Conservation (phyloP, 37 sponge, comb jelly and placozoan genomes). For the Theonella swinhoei region DNA sequence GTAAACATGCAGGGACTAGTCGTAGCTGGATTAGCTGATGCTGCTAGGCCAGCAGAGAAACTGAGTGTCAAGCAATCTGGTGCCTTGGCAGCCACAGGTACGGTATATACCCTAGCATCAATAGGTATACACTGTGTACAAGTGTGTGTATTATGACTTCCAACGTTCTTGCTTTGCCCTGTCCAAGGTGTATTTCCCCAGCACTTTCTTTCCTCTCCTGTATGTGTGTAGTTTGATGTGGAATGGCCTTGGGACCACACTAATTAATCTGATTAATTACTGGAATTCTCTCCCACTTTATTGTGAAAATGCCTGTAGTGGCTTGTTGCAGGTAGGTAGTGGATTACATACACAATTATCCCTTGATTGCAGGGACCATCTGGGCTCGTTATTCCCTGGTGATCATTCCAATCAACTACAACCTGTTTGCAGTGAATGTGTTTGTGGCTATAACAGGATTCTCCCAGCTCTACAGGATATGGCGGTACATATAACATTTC, state of each 20-base stretch:
- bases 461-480: slow-evolving; percentile 67
- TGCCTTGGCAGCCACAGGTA: slow-evolving; percentile 84
- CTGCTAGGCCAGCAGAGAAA: slow-evolving; percentile 78
- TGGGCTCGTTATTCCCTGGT: slow-evolving; percentile 91
- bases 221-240: no score
- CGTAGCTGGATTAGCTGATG: slow-evolving; percentile 85
- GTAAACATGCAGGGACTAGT: slow-evolving; percentile 89
- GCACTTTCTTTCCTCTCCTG: no score
- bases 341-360: no score
- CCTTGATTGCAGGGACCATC: slow-evolving; percentile 50
- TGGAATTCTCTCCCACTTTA: no score
- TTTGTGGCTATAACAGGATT: slow-evolving; percentile 69
- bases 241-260: no score
- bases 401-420: slow-evolving; percentile 84
- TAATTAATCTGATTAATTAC: no score
- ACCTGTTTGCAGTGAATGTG: slow-evolving; percentile 85
- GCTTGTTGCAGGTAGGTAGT: no score
- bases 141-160: background rate
- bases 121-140: background rate
- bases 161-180: no score
- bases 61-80: slow-evolving; percentile 76
- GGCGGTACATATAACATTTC: no score
- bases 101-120: no score
- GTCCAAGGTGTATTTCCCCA: no score
- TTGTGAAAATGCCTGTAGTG: no score